Conservation (phyloP, 92 coral and sea anemone genomes). For the Porites rus region DNA sequence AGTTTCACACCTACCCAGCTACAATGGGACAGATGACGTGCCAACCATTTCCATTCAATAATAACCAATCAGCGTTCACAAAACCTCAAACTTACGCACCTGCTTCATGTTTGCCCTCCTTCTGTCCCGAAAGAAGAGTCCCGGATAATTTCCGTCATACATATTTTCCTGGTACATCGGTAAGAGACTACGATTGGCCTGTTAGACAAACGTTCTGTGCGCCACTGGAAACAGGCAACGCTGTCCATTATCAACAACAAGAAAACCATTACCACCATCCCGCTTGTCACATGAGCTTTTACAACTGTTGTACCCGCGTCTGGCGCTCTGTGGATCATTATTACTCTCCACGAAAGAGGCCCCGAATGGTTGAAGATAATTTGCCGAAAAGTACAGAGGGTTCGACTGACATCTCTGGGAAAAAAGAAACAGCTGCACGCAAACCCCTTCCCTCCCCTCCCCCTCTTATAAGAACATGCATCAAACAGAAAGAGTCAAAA, state of each 20-base stretch:
- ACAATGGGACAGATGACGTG: constrained; percentile 1
- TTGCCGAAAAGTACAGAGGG: neutral
- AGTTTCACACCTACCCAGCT: neutral
- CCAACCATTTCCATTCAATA: constrained; percentile 11
- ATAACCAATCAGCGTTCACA: neutral
- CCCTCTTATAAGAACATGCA: constrained; percentile 18
- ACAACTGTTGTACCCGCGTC: constrained; percentile 10
- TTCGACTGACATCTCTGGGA: neutral
- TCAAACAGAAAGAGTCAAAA: neutral
- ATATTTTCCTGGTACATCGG: neutral
- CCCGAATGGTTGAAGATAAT: constrained; percentile 1
- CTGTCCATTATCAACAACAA: constrained; percentile 25
- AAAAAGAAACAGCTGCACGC: neutral
- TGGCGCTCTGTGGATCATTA: neutral
- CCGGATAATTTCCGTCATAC: neutral
- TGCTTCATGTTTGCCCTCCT: neutral
- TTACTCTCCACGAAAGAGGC: constrained; percentile 3
- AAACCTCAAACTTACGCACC: neutral
- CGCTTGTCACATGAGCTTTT: constrained; percentile 1
- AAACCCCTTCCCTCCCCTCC: constrained; percentile 27
- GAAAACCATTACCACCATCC: neutral
- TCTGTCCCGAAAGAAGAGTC: neutral
- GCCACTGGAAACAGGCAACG: constrained; percentile 16
- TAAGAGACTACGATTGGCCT: neutral
- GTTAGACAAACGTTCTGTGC: constrained; percentile 1